phyloP scores from a whole-genome alignment of 35 echinoderm and acorn worm genomes.

The Heliocidaris tuberculata region DNA sequence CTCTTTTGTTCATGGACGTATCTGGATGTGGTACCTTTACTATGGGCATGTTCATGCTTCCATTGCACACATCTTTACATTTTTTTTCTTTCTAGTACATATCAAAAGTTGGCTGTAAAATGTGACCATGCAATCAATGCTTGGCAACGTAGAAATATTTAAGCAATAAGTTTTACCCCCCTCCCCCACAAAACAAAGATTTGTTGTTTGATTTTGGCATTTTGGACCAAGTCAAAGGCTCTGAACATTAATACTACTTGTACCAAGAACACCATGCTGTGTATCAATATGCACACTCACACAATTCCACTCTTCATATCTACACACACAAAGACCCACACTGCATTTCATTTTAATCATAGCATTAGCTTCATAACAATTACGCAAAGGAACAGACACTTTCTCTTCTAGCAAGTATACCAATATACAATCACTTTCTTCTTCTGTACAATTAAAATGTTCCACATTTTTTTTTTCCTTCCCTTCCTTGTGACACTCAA shows the following conservation, averaged over 20 bases:
- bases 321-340: neutral
- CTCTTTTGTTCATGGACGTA: neutral
- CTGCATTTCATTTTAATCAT: neutral
- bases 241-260: neutral
- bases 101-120: too few relatives aligned
- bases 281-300: neutral
- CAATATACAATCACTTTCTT: conserved; percentile 4
- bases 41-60: too few relatives aligned
- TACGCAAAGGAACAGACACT: neutral
- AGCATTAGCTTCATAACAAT: neutral
- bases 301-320: neutral
- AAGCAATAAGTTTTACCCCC: neutral
- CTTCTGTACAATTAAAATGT: neutral
- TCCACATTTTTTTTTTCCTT: neutral
- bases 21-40: neutral
- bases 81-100: too few relatives aligned
- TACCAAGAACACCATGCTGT: neutral
- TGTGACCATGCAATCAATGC: neutral
- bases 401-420: neutral
- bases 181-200: neutral
- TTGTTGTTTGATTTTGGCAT: neutral
- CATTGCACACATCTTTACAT: too few relatives aligned
- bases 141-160: neutral
- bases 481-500: neutral
- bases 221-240: neutral